phyloP scores from a whole-genome alignment of 2,888 invertebrate genomes.

The Thumatha senex region DNA sequence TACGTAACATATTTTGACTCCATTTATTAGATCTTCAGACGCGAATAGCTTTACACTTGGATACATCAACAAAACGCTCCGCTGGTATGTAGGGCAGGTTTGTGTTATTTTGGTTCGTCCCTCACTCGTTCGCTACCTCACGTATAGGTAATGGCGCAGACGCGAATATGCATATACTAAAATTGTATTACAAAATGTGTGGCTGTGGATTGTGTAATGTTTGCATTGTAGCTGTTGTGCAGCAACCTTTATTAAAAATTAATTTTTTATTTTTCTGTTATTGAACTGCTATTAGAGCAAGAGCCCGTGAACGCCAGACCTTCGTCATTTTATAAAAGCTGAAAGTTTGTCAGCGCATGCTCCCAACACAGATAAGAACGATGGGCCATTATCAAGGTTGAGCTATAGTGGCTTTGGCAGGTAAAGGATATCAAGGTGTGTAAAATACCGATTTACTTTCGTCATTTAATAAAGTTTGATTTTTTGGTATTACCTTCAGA shows the following conservation, averaged over 20 bases:
- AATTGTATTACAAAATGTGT: slow-evolving; percentile 18
- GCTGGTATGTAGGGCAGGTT: slow-evolving; percentile 40
- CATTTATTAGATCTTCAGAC: too few species aligned
- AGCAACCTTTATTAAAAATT: not conserved
- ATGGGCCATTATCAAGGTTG: too few species aligned
- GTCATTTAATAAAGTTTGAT: too few species aligned
- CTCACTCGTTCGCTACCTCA: slow-evolving; percentile 22
- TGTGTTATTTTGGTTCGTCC: slow-evolving; percentile 44
- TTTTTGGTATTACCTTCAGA: too few species aligned
- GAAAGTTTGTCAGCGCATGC: too few species aligned
- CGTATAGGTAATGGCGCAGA: slow-evolving; percentile 42
- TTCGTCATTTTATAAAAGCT: too few species aligned
- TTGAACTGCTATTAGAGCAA: not conserved
- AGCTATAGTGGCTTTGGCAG: too few species aligned
- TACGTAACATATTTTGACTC: too few species aligned
- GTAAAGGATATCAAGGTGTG: too few species aligned
- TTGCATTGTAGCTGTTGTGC: not conserved
- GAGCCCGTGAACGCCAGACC: too few species aligned
- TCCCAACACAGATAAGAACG: too few species aligned
- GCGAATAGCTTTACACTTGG: slow-evolving; percentile 6
- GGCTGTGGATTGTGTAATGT: slow-evolving; percentile 20
- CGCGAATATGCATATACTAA: slow-evolving; percentile 27
- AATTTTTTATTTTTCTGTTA: not conserved
- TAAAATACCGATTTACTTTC: too few species aligned
- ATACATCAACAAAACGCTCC: slow-evolving; percentile 7